Base-by-base conservation (phyloP, 30 jellyfish, hydroid and myxozoan genomes). In the Aurelia sp. region DNA sequence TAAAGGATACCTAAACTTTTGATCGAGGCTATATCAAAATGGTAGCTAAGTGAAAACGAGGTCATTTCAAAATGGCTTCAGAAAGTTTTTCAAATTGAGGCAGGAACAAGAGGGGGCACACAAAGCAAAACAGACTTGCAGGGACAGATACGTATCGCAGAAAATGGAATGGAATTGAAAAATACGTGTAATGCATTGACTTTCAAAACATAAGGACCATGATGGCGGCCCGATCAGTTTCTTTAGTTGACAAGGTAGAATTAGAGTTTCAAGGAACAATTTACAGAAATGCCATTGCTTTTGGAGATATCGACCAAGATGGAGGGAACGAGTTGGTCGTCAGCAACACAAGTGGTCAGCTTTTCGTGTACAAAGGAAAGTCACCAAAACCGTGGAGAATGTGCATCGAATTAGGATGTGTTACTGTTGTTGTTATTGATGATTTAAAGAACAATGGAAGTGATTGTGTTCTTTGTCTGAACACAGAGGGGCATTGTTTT, bases 221-320 rank as follows among this genome's bases (percentile, higher is more conserved):
- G 22, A 70, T 69, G 86, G 78, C 92, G 18, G 58, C 71, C 82
- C 82, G 99, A 12, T 94, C 97, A 6, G 95, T 94, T 5, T 94
- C 99, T 1, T 78, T 94, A 6, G 99, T 94, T 9, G 90, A 88
- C 51, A 89, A 89, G 67, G 24, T 89, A 1, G 99, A 94, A 62
- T 67, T 94, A 12, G 97, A 89, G 13, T 85, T 72, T 38, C 94
- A 89, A 61, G 99, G 99, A 21, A 94, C 92, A 18, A 71, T 94
- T 35, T 88, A 69, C 87, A 81, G 92, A 78, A 75, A 89, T 75
- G 96, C 97, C 27, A 85, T 94, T 21, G 86, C 93, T 15, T 85
- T 94, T 18, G 97, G 94, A 13, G 99, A 94, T 51, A 97, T 94
- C 66, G 99, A 94, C 58, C 76, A 81, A 16, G 99, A 94, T 81